Base-by-base conservation (phyloP, 2,797 vertebrate genomes). In the Rhabdophis nuchalis region DNA sequence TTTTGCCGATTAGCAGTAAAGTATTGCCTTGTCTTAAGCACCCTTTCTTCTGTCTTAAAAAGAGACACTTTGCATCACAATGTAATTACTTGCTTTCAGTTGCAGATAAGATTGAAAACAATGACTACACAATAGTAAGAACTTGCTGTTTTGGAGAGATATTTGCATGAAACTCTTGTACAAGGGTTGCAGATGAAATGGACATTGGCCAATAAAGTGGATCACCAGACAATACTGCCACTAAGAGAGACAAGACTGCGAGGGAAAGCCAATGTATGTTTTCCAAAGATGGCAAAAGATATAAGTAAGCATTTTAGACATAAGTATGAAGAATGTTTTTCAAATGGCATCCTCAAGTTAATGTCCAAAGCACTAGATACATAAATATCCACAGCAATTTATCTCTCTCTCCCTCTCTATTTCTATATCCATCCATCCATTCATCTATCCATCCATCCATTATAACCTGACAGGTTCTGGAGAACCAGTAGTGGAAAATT, bases 1-100 rank as follows among this genome's bases (percentile, higher is more conserved):
- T 95, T 93, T 94, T 93, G 7, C 88, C 61, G 93, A 29, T 95
- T 95, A 95, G 89, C 29, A 93, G 91, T 92, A 93, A 96, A 96
- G 94, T 60, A 46, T 92, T 92, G 77, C 88, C 82, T 89, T 88
- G 94, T 89, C 94, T 87, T 89, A 93, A 94, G 8, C 27, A 92
- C 36, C 86, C 86, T 95, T 95, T 91, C 87, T 94, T 94, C 92
- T 89, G 36, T 50, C 88, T 92, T 90, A 54, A 93, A 89, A 91
- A 93, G 85, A 96, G 96, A 92, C 89, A 64, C 8, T 50, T 20
- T 86, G 4, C 85, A 92, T 12, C 56, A 13, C 8, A 91, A 88
- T 94, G 36, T 82, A 95, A 95, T 95, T 61, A 41, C 93, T 93
- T 95, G 53, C 93, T 72, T 92, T 89, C 85, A 86, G 90, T 46